phyloP scores from a whole-genome alignment of 2,888 invertebrate genomes.

The Coenonympha arcania region DNA sequence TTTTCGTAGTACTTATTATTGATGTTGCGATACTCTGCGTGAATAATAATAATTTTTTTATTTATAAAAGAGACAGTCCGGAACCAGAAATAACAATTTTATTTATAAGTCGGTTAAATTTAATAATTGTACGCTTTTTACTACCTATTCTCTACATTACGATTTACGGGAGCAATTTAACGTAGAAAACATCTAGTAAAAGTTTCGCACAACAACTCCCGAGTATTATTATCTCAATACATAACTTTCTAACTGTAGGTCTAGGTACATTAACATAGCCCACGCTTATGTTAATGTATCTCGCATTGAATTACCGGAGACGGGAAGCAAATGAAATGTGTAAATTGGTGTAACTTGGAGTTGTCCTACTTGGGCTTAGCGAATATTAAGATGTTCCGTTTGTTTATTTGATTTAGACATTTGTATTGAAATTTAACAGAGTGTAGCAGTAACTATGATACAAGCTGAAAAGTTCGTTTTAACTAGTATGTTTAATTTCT shows the following conservation, averaged over 20 bases:
- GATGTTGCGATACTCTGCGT: no score
- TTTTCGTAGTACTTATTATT: background rate
- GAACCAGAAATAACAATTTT: no score
- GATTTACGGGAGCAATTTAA: no score
- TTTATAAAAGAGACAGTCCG: no score
- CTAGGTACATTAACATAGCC: slow-evolving; percentile 6
- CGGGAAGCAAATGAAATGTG: slow-evolving; percentile 19
- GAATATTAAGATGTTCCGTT: slow-evolving; percentile 1
- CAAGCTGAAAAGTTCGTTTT: no score
- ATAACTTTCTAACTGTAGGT: slow-evolving; percentile 4
- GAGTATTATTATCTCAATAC: background rate
- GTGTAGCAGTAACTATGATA: background rate
- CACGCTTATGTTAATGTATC: slow-evolving; percentile 23
- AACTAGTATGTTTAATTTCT: no score
- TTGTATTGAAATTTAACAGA: background rate
- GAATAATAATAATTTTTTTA: no score
- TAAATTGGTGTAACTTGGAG: slow-evolving; percentile 17
- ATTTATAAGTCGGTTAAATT: no score
- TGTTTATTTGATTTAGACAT: background rate
- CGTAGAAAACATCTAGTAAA: background rate
- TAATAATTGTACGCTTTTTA: no score
- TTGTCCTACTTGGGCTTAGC: slow-evolving; percentile 10
- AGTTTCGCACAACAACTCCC: background rate
- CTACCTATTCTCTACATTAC: no score
- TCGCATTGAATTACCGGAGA: slow-evolving; percentile 21